Base-by-base conservation (phyloP, 2,113 vertebrate genomes). In the Phrynosoma platyrhinos region DNA sequence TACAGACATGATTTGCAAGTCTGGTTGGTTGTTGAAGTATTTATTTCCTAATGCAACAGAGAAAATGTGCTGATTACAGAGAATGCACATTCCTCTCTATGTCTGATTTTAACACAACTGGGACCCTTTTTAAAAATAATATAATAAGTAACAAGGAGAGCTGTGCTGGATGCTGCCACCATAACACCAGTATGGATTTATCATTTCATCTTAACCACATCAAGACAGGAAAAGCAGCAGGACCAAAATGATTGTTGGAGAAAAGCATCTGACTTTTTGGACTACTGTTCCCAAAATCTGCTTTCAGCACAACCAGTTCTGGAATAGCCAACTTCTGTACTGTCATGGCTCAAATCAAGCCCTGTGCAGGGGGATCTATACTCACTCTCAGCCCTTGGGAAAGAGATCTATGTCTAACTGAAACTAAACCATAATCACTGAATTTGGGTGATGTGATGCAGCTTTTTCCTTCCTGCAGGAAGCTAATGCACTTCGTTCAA, bases 401-500 rank as follows among this genome's bases (percentile, higher is more conserved):
- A 9, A 16, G 69, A n/a, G 9, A 1, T 84, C 42, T 25, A 30
- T 4, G 75, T 20, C 55, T 71, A 62, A 58, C 20, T 55, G 66
- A 2, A 0, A 40, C 25, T 7, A 3, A 66, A 25, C 14, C 40
- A 0, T 10, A n/a, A n/a, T 88, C 18, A 84, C 78, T 32, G 55
- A 68, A 79, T 47, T 47, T 47, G 47, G 47, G 47, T 42, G 58
- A 62, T 62, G 18, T 62, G 4, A 62, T 62, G 2, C 58, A 62
- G 58, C 0, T 25, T 71, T 75, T 71, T 66, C 40, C n/a, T 80
- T 77, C 62, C 82, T 64, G 2, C 5, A 97, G 97, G 95, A 96
- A 87, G 88, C 93, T 14, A 84, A 77, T 47, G 88, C 83, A 18
- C 92, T 96, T 69, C 94, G 93, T 23, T 42, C 81, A 25, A 95